phyloP scores from a whole-genome alignment of 2,888 invertebrate genomes.

The Agrypnus murinus region DNA sequence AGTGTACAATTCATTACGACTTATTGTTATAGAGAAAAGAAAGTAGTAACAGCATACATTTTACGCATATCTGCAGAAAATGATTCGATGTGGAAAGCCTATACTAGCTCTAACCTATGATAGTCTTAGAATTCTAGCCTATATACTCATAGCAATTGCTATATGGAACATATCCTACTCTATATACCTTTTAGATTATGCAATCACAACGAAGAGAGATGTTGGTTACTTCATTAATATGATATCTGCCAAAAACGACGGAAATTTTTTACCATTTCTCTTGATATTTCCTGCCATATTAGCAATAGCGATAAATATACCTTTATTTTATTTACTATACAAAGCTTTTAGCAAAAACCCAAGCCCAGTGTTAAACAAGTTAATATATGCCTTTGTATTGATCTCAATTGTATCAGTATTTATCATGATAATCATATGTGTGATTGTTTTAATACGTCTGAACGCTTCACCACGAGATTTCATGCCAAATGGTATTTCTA shows the following conservation, averaged over 20 bases:
- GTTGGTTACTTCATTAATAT: conserved; percentile 67
- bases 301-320: conserved; percentile 60
- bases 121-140: conserved; percentile 34
- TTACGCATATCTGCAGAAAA: no score
- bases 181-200: conserved; percentile 59
- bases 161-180: conserved; percentile 59
- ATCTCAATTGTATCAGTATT: conserved; percentile 35
- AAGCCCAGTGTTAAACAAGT: conserved; percentile 56
- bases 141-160: conserved; percentile 17
- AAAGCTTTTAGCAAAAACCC: conserved; percentile 58
- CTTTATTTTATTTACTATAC: conserved; percentile 58
- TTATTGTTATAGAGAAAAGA: no score
- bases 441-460: conserved; percentile 62
- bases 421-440: conserved; percentile 51
- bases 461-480: conserved; percentile 60
- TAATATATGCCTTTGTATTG: conserved; percentile 60
- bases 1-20: no score
- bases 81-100: no score
- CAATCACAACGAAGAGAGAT: conserved; percentile 60
- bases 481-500: conserved; percentile 74
- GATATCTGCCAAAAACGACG: conserved; percentile 65
- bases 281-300: conserved; percentile 60
- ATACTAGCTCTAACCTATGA: no score
- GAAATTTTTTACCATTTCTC: conserved; percentile 62
- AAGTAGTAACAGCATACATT: no score